Conservation (phyloP, 2,888 invertebrate genomes). For the Tachina grossa region DNA sequence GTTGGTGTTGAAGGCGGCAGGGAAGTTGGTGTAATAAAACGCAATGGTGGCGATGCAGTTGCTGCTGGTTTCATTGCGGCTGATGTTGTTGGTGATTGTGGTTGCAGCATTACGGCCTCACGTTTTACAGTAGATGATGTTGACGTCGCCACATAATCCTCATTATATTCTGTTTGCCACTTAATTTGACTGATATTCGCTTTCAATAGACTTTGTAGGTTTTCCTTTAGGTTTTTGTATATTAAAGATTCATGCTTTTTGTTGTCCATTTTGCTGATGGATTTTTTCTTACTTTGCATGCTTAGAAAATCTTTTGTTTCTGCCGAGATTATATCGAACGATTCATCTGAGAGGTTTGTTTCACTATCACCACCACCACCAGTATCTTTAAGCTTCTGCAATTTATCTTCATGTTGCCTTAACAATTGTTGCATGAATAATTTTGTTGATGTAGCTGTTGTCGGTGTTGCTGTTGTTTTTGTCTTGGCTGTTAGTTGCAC, state of each 20-base stretch:
- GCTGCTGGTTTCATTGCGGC: background rate
- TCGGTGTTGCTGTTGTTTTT: conserved; percentile 15
- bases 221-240: conserved; percentile 75
- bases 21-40: background rate
- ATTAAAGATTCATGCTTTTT: conserved; percentile 70
- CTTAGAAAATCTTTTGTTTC: conserved; percentile 56
- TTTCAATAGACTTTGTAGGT: conserved; percentile 73
- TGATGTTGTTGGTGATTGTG: conserved; percentile 36
- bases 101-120: conserved; percentile 40
- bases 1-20: conserved; percentile 13
- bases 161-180: conserved; percentile 37
- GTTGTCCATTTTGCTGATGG: conserved; percentile 1
- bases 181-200: conserved; percentile 62
- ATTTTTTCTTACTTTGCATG: conserved; percentile 23
- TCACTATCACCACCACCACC: conserved; percentile 22
- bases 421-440: conserved; percentile 60
- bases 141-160: conserved; percentile 39
- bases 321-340: conserved; percentile 25
- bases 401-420: conserved; percentile 45
- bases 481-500: conserved; percentile 12
- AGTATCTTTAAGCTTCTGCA: conserved; percentile 53
- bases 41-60: conserved; percentile 7
- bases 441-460: conserved; percentile 50
- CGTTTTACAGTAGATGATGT: conserved; percentile 57
- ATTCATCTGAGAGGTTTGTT: background rate